Evolutionary conservation across 2,113 vertebrate genomes (phyloP).

Genomic region (Hypocryptadius cinnamomeus): DNA sequence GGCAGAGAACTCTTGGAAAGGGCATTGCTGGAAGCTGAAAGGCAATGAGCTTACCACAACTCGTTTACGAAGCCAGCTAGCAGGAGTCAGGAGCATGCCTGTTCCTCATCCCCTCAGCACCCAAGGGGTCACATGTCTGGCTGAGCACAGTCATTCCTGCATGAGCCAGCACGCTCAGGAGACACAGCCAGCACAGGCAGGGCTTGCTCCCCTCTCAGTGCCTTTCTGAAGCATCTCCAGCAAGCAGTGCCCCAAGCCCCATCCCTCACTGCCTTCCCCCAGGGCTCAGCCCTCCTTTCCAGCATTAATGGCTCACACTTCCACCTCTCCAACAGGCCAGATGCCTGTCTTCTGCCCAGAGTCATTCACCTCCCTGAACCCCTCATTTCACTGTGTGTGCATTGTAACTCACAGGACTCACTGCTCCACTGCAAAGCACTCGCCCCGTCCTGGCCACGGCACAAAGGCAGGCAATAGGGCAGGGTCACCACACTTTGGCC

Average conservation of each 20-base stretch:
- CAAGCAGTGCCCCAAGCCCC: background rate
- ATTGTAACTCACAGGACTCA: background rate
- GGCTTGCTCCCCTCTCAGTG: accelerated
- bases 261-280: background rate
- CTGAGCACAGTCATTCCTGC: background rate
- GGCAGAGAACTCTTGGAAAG: background rate
- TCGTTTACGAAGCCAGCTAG: background rate
- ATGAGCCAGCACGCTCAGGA: background rate
- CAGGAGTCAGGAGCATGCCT: background rate
- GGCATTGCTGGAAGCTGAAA: background rate
- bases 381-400: background rate
- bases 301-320: background rate
- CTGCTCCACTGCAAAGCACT: background rate
- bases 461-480: background rate
- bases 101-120: background rate
- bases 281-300: background rate
- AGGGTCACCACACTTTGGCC: background rate
- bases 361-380: background rate
- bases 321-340: background rate
- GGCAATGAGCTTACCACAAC: background rate
- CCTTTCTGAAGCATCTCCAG: background rate
- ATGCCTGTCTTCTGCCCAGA: background rate
- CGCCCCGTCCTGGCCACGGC: accelerated
- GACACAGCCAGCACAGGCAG: background rate
- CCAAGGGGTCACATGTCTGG: accelerated